Evolutionary conservation across 2,113 vertebrate genomes (phyloP).

Genomic region (Gymnorhina tibicen): DNA sequence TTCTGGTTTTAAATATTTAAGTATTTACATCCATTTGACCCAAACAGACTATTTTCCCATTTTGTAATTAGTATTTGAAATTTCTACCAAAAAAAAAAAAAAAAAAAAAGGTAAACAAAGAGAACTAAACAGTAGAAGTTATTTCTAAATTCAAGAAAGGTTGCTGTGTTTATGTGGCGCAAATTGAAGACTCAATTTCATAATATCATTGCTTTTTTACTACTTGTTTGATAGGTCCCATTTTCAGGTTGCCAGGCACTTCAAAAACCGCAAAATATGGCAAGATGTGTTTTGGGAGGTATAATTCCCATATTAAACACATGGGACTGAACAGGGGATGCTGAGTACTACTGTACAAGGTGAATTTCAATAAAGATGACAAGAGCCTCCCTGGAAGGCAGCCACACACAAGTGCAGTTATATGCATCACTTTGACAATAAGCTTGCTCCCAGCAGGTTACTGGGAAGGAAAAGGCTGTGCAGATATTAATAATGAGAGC

Average conservation of each 20-base stretch:
- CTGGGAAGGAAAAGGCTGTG: neutral
- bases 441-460: neutral
- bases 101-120: neutral
- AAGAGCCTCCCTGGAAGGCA: neutral
- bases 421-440: constrained; percentile 5
- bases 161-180: neutral
- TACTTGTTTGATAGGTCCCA: neutral
- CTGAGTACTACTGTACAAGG: neutral
- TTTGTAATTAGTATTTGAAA: neutral
- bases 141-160: neutral
- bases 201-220: neutral
- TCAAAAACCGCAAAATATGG: neutral
- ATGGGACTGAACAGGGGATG: neutral
- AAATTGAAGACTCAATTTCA: neutral
- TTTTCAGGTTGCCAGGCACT: constrained; percentile 15
- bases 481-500: neutral
- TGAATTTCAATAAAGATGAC: constrained; percentile 28
- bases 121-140: neutral
- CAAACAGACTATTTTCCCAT: neutral
- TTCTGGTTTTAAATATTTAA: neutral
- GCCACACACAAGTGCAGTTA: neutral
- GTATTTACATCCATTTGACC: neutral
- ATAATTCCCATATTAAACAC: constrained; percentile 32
- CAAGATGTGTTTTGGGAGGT: neutral
- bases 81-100: neutral